These are phyloP conservation scores for Mesaphorura yosii DNA, from an alignment of 1,140 invertebrate species.

Conservation along the genomic window DNA sequence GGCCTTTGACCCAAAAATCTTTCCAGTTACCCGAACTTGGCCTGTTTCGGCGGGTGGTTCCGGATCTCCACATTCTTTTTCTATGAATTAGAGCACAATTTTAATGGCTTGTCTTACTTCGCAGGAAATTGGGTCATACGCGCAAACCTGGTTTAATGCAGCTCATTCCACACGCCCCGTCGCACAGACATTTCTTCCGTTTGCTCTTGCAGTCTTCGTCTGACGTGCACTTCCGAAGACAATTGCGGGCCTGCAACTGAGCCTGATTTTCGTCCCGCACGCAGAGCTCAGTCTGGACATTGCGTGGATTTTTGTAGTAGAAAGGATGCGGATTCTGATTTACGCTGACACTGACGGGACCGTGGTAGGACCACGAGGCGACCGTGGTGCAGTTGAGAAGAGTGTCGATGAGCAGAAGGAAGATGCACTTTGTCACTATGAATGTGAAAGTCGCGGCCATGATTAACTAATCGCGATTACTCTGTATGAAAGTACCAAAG, in stretches of 20 bases:
- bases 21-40: constrained; percentile 54
- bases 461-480: too few species aligned
- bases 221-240: constrained; percentile 80
- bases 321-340: neutral
- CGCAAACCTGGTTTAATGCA: constrained; percentile 77
- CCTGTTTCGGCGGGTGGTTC: constrained; percentile 55
- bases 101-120: neutral
- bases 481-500: too few species aligned
- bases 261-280: constrained; percentile 67
- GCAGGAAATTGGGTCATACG: constrained; percentile 4
- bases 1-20: constrained; percentile 64
- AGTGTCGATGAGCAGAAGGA: too few species aligned
- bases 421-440: too few species aligned
- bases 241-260: constrained; percentile 52
- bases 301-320: constrained; percentile 74
- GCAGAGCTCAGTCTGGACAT: constrained; percentile 51
- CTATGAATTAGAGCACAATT: too few species aligned
- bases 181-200: constrained; percentile 91
- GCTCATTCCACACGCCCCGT: constrained; percentile 89
- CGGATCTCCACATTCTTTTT: constrained; percentile 69
- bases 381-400: too few species aligned
- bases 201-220: constrained; percentile 94
- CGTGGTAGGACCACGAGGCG: neutral
- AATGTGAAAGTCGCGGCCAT: too few species aligned
- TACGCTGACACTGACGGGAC: neutral